phyloP scores from a whole-genome alignment of 2,888 invertebrate species.

The Deroplatys truncata region DNA sequence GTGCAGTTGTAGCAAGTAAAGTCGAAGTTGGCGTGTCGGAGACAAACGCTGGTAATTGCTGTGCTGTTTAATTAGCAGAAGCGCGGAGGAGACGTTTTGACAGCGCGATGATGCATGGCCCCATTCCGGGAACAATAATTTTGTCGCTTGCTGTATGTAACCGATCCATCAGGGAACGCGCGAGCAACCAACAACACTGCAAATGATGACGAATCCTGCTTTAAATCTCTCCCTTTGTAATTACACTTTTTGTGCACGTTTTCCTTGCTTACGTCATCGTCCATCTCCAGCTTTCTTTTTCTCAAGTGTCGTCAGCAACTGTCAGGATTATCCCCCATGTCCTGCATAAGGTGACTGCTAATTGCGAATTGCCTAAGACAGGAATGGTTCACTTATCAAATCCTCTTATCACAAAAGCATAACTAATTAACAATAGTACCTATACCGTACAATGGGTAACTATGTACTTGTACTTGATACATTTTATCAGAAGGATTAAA shows the following conservation, averaged over 20 bases:
- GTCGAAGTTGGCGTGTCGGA: background rate
- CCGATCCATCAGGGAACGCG: background rate
- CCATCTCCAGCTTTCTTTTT: background rate
- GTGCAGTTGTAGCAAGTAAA: background rate
- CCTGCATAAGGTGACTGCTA: too few species aligned
- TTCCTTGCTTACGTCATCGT: background rate
- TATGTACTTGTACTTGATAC: too few species aligned
- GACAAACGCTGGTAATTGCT: background rate
- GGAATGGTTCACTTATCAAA: too few species aligned
- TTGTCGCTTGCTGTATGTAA: background rate
- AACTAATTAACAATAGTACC: too few species aligned
- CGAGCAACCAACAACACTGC: background rate
- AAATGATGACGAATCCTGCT: background rate
- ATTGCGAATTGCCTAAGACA: too few species aligned
- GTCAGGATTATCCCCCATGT: too few species aligned
- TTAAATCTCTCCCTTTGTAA: background rate
- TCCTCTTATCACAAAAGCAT: too few species aligned
- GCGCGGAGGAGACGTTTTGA: background rate
- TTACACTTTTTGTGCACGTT: background rate
- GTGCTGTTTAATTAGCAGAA: background rate
- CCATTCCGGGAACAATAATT: background rate
- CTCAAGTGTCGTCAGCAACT: background rate
- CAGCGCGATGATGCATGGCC: background rate
- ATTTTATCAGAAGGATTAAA: too few species aligned
- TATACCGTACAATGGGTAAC: too few species aligned